Percentiles rank a stretch among this genome's conserved stretches.
Conservation (phyloP, 2,797 vertebrate genomes). For the Bryconaethiops microstoma region DNA sequence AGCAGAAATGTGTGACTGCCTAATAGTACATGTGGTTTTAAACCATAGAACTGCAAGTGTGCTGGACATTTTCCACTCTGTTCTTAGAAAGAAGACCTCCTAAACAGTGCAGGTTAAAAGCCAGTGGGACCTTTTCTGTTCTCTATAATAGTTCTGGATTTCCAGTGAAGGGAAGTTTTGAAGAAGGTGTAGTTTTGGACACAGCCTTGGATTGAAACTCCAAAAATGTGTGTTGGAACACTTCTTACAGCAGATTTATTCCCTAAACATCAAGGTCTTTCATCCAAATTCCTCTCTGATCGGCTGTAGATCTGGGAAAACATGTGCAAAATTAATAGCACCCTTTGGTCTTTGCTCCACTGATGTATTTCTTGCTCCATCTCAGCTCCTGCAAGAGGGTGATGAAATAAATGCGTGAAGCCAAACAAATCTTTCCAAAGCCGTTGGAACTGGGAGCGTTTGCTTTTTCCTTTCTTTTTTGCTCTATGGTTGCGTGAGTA, state of each 20-base stretch:
- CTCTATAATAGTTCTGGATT: too few relatives aligned
- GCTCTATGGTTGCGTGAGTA: background rate
- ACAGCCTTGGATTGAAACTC: background rate
- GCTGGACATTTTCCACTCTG: too few relatives aligned
- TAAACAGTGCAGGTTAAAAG: too few relatives aligned
- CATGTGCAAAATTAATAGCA: background rate
- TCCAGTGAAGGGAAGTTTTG: background rate
- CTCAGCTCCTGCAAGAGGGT: background rate
- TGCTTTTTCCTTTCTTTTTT: background rate
- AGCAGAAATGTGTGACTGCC: too few relatives aligned
- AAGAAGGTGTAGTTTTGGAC: background rate
- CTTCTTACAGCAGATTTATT: slow-evolving; percentile 5
- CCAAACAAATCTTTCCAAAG: slow-evolving; percentile 1
- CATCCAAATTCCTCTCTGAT: background rate
- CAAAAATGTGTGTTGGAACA: background rate
- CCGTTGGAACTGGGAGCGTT: background rate
- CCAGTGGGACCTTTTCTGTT: too few relatives aligned
- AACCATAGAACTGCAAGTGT: too few relatives aligned
- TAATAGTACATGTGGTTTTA: too few relatives aligned
- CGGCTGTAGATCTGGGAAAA: slow-evolving; percentile 3
- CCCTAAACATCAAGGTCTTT: background rate
- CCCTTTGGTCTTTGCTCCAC: background rate
- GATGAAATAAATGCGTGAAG: slow-evolving; percentile 10
- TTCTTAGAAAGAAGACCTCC: too few relatives aligned
- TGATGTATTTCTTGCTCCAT: background rate